Percentiles rank a stretch among this genome's conserved stretches.
Evolutionary conservation across 1,140 invertebrate genomes (phyloP).

Genomic region (Monomorium pharaonis): DNA sequence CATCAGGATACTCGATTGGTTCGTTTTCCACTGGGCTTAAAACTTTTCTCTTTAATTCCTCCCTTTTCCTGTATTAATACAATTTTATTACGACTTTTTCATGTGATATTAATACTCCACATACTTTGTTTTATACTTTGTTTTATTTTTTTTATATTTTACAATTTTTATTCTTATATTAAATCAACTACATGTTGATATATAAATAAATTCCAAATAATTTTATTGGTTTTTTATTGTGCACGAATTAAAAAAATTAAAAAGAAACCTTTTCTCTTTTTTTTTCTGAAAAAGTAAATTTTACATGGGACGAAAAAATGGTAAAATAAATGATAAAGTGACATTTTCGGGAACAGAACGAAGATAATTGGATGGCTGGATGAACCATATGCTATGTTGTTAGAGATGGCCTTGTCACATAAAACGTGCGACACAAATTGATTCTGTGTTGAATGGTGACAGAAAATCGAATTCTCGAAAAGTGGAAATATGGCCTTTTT

Average conservation of each 20-base stretch:
- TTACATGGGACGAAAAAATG: conserved; percentile 20
- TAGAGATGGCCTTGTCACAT: conserved; percentile 56
- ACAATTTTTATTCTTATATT: neutral
- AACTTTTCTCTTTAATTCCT: neutral
- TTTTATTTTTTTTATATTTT: neutral
- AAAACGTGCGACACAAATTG: conserved; percentile 59
- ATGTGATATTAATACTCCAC: too few relatives aligned
- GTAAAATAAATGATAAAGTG: conserved; percentile 56
- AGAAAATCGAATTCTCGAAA: conserved; percentile 57
- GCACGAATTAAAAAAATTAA: neutral
- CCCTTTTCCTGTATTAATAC: neutral
- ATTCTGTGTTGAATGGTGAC: conserved; percentile 56
- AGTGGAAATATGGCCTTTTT: conserved; percentile 44
- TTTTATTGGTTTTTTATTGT: neutral
- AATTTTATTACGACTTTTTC: neutral
- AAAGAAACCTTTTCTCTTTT: neutral
- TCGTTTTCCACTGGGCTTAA: conserved; percentile 14
- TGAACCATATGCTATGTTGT: conserved; percentile 40
- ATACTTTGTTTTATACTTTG: neutral
- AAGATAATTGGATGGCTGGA: conserved; percentile 57
- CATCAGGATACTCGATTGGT: conserved; percentile 31
- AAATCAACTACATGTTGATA: too few relatives aligned
- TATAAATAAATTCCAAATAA: too few relatives aligned
- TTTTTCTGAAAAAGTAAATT: conserved; percentile 15
- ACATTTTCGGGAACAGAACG: conserved; percentile 48